Evolutionary conservation across 2,797 vertebrate species (phyloP).

Genomic region (Muscicapa striata): DNA sequence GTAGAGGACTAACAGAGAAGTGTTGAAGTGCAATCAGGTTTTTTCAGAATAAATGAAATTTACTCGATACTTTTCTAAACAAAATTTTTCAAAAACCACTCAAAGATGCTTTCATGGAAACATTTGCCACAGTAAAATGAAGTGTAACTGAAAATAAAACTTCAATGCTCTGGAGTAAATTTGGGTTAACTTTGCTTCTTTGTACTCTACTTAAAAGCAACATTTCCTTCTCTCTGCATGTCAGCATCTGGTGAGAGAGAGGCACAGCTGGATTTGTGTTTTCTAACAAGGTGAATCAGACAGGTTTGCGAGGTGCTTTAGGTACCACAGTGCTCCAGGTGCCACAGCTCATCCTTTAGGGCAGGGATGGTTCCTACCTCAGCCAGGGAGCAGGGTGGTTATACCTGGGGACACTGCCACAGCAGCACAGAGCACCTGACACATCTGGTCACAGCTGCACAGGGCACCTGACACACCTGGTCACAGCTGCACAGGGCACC

Average conservation of each 20-base stretch:
- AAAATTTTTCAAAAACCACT: neutral
- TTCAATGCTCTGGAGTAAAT: neutral
- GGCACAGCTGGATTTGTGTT: neutral
- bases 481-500: neutral
- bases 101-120: neutral
- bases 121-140: neutral
- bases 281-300: neutral
- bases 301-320: neutral
- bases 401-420: rapidly evolving
- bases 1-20: neutral
- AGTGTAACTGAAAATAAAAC: neutral
- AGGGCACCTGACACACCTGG: too few relatives aligned
- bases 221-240: rapidly evolving
- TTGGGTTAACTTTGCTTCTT: neutral
- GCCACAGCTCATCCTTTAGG: neutral
- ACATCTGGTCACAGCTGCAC: too few relatives aligned
- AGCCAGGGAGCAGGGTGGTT: rapidly evolving
- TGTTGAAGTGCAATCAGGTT: neutral
- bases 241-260: neutral
- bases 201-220: neutral
- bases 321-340: rapidly evolving
- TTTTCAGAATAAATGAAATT: neutral
- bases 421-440: too few relatives aligned
- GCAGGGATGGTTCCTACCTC: neutral
- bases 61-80: neutral